Evolutionary conservation across 2,113 vertebrate species (phyloP).

Genomic region (Dasyornis broadbenti): DNA sequence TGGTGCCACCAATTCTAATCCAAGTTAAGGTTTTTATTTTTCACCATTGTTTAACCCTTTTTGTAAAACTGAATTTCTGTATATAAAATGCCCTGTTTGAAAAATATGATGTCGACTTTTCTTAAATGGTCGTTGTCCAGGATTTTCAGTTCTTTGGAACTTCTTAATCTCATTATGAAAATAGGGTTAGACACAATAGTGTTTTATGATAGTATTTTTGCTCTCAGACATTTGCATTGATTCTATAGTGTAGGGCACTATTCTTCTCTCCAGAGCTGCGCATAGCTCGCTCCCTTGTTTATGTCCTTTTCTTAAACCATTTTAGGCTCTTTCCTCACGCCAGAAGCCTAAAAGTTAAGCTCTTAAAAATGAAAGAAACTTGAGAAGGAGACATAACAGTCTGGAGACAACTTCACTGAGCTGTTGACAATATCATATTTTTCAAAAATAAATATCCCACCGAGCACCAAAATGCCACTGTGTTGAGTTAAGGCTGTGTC

Average conservation of each 20-base stretch:
- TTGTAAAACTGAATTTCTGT: not conserved
- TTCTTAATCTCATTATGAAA: not conserved
- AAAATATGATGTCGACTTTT: not conserved
- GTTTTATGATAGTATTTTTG: not conserved
- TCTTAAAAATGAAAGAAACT: slow-evolving; percentile 63
- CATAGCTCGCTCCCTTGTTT: not conserved
- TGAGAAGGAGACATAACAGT: slow-evolving; percentile 60
- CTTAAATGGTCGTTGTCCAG: not conserved
- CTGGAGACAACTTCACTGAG: slow-evolving; percentile 44
- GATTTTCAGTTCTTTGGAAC: not conserved
- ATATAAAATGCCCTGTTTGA: not conserved
- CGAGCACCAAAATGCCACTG: not conserved
- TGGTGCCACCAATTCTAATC: not conserved
- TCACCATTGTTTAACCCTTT: not conserved
- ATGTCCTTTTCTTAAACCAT: slow-evolving; percentile 10
- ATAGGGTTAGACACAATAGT: not conserved
- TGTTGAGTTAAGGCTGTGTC: not conserved
- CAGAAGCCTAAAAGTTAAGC: slow-evolving; percentile 48
- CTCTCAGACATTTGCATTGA: not conserved
- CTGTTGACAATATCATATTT: slow-evolving; percentile 55
- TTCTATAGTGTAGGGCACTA: not conserved
- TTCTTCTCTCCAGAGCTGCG: not conserved
- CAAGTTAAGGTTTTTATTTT: not conserved
- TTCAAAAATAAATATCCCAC: slow-evolving; percentile 54
- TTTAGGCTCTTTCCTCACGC: not conserved